Evolutionary conservation across 2,888 invertebrate genomes (phyloP).

Genomic region (Eudemis profundana): DNA sequence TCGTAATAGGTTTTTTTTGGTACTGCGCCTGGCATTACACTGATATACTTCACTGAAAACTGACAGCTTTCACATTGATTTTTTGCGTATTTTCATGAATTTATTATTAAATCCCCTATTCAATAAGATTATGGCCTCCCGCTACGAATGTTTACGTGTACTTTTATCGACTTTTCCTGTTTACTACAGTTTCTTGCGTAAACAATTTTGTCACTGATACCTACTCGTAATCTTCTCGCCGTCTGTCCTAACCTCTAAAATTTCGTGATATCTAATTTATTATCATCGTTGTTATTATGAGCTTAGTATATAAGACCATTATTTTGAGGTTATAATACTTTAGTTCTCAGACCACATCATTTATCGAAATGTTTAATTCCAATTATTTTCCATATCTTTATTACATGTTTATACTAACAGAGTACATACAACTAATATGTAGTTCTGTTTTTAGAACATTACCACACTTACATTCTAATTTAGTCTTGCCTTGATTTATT

Average conservation of each 20-base stretch:
- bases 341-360: too few relatives aligned
- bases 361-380: too few relatives aligned
- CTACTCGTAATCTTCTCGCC: too few relatives aligned
- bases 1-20: slow-evolving; percentile 44
- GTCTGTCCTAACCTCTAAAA: background rate
- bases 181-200: background rate
- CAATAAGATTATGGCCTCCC: background rate
- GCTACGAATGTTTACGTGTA: background rate
- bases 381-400: too few relatives aligned
- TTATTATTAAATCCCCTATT: background rate
- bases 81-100: slow-evolving; percentile 20
- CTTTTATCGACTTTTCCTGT: background rate
- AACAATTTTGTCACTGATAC: background rate
- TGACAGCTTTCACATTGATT: slow-evolving; percentile 40
- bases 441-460: slow-evolving; percentile 7
- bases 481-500: slow-evolving; percentile 25
- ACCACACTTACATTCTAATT: slow-evolving; percentile 34
- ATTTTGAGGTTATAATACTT: too few relatives aligned
- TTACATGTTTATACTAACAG: background rate
- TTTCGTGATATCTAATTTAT: too few relatives aligned
- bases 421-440: background rate
- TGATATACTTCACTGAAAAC: slow-evolving; percentile 17
- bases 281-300: too few relatives aligned
- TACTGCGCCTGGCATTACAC: slow-evolving; percentile 11
- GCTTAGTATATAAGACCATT: too few relatives aligned